phyloP scores from a whole-genome alignment of 2,888 invertebrate species.

The Sarcophaga carnaria region DNA sequence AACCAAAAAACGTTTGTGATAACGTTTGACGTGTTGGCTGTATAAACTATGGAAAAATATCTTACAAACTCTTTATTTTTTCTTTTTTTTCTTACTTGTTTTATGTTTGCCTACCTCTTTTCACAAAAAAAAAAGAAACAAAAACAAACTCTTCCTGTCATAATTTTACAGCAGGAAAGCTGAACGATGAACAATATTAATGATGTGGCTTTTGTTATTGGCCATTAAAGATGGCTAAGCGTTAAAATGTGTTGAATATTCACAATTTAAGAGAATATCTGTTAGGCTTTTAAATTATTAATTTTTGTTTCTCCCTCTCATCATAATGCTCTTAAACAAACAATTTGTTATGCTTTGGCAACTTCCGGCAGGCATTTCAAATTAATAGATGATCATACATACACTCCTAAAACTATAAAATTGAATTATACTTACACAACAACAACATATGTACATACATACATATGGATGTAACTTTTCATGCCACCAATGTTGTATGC shows the following conservation, averaged over 20 bases:
- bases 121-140: no score
- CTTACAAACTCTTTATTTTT: conserved; percentile 12
- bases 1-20: conserved; percentile 75
- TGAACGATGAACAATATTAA: conserved; percentile 42
- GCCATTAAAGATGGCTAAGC: conserved; percentile 15
- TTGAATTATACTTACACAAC: background rate
- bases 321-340: background rate
- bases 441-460: background rate
- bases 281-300: background rate
- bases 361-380: conserved; percentile 77
- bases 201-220: conserved; percentile 52
- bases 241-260: background rate
- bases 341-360: conserved; percentile 71
- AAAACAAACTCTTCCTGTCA: conserved; percentile 60
- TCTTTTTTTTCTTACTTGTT: background rate
- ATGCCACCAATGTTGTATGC: no score
- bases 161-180: conserved; percentile 37
- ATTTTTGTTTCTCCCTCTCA: background rate
- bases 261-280: background rate
- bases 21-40: conserved; percentile 72
- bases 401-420: background rate
- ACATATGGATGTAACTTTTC: no score
- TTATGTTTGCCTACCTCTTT: background rate
- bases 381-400: conserved; percentile 7
- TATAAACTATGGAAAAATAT: conserved; percentile 62